Evolutionary conservation across 2,888 invertebrate species (phyloP), one percentile per base, ranked within the genome.

Genomic region (Ophion ellenae): DNA sequence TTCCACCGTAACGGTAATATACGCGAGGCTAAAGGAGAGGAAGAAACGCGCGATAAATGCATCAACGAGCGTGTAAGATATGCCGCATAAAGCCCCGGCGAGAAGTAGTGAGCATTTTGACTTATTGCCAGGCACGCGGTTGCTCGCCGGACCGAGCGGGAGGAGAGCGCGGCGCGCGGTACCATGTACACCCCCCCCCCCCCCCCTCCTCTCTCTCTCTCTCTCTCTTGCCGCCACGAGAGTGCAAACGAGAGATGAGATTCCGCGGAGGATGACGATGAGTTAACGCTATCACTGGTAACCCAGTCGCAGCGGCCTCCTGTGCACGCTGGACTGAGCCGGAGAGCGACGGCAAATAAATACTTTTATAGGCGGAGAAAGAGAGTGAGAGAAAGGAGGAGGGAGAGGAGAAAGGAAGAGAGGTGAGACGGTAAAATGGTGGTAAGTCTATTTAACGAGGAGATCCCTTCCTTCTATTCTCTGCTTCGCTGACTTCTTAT

Each of bases 251-350:
- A 85, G 70, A 63, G 75, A 83, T 80, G 83, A 81, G 84, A 83
- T 64, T 81, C 80, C 81, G 69, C 81, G 77, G 63, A 83, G 85
- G 85, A 88, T 87, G 88, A 88, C 86, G 87, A 88, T 88, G 88
- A 88, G 87, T 87, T 87, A 87, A 87, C 86, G 87, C 87, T 87
- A 88, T 88, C 88, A 87, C 87, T 88, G 87, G 71, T 88, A 88
- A 88, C 88, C 88, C 86, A 87, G 87, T 87, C 84, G 86, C 36
- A 5, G 36, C 36, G 36, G 36, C 85, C 84, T 67, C 63, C 53
- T 53, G 53, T 84, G 83, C 85, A 87, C 87, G 87, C 83, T 87
- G 85, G 83, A 87, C 84, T 82, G 85, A 78, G 85, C 87, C 85
- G 87, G 75, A 87, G 87, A 87, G 84, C 87, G 83, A 86, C 85